Evolutionary conservation across 2,113 vertebrate species (phyloP).

Genomic region (Etia nguti): DNA sequence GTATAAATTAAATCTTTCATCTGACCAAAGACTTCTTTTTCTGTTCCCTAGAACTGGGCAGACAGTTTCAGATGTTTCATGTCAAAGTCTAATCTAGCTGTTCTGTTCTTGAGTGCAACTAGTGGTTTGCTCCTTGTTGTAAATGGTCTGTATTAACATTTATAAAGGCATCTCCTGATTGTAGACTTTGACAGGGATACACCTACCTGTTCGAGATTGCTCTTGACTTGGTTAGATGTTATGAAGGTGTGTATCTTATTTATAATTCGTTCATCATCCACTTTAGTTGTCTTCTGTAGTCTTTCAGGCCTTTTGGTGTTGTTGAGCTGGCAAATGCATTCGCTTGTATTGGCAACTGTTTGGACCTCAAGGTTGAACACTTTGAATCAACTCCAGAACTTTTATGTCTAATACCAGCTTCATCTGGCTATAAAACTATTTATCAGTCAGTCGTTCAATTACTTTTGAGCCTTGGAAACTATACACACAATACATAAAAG

Average conservation of each 20-base stretch:
- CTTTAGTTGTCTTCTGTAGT: neutral
- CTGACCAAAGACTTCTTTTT: rapidly evolving
- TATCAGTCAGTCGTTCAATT: rapidly evolving
- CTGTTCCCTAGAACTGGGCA: neutral
- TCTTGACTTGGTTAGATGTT: neutral
- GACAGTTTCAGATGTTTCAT: neutral
- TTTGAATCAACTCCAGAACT: neutral
- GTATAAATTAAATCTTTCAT: neutral
- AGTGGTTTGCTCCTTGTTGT: neutral
- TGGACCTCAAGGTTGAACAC: neutral
- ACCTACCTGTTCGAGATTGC: neutral
- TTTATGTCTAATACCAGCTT: neutral
- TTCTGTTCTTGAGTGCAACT: neutral
- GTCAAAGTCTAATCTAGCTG: neutral
- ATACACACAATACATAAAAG: neutral
- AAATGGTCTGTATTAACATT: neutral
- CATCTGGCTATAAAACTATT: neutral
- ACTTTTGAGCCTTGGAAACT: neutral
- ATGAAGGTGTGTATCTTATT: neutral
- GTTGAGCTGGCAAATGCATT: neutral
- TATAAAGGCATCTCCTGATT: neutral
- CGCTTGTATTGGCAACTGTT: neutral
- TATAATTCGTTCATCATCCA: neutral
- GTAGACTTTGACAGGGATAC: neutral
- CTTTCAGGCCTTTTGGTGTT: neutral